Conservation (phyloP, 2,888 invertebrate genomes). For the Drymonia ruficornis region DNA sequence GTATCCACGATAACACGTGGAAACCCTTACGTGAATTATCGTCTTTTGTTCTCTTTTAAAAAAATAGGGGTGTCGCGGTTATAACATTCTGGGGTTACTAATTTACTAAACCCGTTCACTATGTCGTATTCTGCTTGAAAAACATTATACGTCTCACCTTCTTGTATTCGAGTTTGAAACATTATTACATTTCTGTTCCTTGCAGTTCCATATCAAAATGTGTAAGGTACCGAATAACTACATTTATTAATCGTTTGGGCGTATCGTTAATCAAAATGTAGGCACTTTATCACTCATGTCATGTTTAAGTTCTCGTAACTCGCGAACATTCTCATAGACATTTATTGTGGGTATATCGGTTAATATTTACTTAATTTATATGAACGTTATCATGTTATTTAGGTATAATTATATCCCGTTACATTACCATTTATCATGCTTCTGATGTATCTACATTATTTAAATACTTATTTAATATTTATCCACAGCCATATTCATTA, state of each 20-base stretch:
- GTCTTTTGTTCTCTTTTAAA: too few species aligned
- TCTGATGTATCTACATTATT: slow-evolving; percentile 30
- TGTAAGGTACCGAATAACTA: not conserved
- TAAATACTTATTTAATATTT: slow-evolving; percentile 15
- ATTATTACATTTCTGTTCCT: not conserved
- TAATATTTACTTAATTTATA: too few species aligned
- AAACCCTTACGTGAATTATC: not conserved
- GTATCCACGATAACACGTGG: slow-evolving; percentile 5
- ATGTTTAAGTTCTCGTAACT: not conserved
- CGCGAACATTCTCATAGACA: not conserved
- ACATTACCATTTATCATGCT: slow-evolving; percentile 40
- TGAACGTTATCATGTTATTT: slow-evolving; percentile 7
- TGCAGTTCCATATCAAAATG: not conserved
- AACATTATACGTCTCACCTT: too few species aligned
- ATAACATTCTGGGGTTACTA: not conserved
- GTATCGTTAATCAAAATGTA: not conserved
- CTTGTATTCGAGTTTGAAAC: too few species aligned
- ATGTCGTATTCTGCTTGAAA: too few species aligned
- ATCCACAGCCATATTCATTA: slow-evolving; percentile 32
- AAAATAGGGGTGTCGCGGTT: not conserved
- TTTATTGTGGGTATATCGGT: not conserved
- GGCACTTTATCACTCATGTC: not conserved
- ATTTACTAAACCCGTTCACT: not conserved
- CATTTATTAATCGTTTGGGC: not conserved
- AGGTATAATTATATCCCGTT: slow-evolving; percentile 23